Evolutionary conservation across 2,888 invertebrate genomes (phyloP).

Genomic region (Caenorhabditis plicata): DNA sequence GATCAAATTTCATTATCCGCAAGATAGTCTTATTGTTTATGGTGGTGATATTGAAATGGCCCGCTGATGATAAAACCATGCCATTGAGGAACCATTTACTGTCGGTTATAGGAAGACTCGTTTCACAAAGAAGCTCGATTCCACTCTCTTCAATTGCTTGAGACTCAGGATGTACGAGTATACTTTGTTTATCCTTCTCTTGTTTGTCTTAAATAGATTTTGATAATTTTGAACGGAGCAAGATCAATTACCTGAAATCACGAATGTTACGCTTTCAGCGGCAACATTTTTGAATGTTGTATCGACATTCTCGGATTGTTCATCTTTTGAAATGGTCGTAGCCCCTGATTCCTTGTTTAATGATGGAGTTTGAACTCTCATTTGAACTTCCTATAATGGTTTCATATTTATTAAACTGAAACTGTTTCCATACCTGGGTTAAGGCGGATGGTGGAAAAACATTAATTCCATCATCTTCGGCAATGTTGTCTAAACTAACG

Average conservation of each 20-base stretch:
- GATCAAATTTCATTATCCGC: conserved; percentile 31
- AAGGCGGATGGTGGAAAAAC: conserved; percentile 30
- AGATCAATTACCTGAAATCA: neutral
- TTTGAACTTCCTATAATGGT: conserved; percentile 35
- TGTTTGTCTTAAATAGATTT: neutral
- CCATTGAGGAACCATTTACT: conserved; percentile 47
- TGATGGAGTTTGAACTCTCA: conserved; percentile 17
- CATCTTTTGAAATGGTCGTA: conserved; percentile 5
- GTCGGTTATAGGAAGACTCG: conserved; percentile 21
- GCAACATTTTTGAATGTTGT: conserved; percentile 10
- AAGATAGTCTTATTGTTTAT: conserved; percentile 20
- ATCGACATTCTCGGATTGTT: conserved; percentile 5
- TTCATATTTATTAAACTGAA: no score
- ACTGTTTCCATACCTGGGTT: no score
- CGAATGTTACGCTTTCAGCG: conserved; percentile 4
- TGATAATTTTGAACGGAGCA: neutral
- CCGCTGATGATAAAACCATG: conserved; percentile 33
- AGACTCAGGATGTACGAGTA: conserved; percentile 37
- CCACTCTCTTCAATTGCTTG: conserved; percentile 28
- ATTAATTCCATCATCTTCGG: conserved; percentile 40
- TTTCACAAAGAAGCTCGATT: conserved; percentile 21
- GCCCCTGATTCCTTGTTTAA: conserved; percentile 13
- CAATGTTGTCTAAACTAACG: conserved; percentile 39
- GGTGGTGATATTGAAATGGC: conserved; percentile 16
- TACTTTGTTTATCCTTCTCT: no score